A percentile compares a stretch with the other conserved stretches of the same genome.
phyloP scores from a whole-genome alignment of 2,113 vertebrate genomes.

The Paramormyrops kingsleyae region DNA sequence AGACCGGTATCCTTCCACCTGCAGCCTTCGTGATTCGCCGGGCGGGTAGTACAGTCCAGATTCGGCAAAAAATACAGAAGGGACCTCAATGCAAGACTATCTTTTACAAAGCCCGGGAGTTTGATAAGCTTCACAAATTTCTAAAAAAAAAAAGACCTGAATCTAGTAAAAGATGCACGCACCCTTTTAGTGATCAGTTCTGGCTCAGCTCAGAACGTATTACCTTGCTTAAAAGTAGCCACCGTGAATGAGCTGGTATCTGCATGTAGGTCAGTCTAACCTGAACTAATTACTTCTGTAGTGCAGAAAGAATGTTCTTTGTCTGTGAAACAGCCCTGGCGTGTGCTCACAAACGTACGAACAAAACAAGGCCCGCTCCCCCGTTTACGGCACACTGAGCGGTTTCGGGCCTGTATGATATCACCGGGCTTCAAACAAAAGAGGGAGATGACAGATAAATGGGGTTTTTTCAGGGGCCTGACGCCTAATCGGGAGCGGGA shows the following conservation, averaged over 20 bases:
- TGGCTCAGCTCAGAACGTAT: neutral
- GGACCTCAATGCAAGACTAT: neutral
- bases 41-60: neutral
- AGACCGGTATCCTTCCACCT: neutral
- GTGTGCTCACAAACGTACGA: neutral
- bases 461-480: slow-evolving; percentile 67
- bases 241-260: neutral
- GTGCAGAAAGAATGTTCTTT: neutral
- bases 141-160: neutral
- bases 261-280: neutral
- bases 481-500: slow-evolving; percentile 74
- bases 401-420: slow-evolving; percentile 64
- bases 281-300: neutral
- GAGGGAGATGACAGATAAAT: slow-evolving; percentile 40
- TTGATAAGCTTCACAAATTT: neutral
- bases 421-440: slow-evolving; percentile 48
- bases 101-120: neutral
- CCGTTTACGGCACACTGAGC: slow-evolving; percentile 59
- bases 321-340: neutral
- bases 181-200: neutral
- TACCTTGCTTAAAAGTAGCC: neutral
- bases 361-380: slow-evolving; percentile 33
- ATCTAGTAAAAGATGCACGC: neutral
- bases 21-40: neutral
- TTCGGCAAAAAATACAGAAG: neutral